These are phyloP conservation scores for Entomobrya proxima DNA, from an alignment of 2,888 invertebrate species.

Conservation along the genomic window DNA sequence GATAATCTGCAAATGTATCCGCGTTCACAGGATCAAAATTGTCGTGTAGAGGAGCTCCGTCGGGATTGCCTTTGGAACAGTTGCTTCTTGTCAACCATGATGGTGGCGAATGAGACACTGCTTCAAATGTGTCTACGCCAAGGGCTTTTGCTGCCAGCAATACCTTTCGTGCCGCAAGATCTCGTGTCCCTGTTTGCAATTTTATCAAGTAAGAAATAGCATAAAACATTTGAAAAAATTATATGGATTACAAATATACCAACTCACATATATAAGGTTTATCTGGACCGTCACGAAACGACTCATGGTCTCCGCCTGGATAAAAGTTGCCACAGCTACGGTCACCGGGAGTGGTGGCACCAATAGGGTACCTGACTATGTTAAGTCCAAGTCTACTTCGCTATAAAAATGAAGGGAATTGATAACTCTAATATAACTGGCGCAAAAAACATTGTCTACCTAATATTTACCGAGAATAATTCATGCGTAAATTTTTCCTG, in stretches of 20 bases:
- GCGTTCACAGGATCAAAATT: constrained; percentile 70
- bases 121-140: constrained; percentile 72
- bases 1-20: constrained; percentile 68
- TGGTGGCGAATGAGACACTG: constrained; percentile 73
- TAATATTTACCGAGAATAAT: too few species aligned
- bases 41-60: constrained; percentile 62
- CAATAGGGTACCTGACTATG: constrained; percentile 64
- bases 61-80: constrained; percentile 70
- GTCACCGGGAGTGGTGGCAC: constrained; percentile 65
- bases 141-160: constrained; percentile 61
- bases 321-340: constrained; percentile 51
- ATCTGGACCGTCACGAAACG: constrained; percentile 63
- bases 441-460: too few species aligned
- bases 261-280: constrained; percentile 58
- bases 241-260: too few species aligned
- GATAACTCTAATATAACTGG: too few species aligned
- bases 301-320: constrained; percentile 60
- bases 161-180: constrained; percentile 68
- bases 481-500: too few species aligned
- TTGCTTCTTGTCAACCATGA: constrained; percentile 73
- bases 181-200: constrained; percentile 62
- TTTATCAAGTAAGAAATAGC: background rate
- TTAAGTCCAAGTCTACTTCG: too few species aligned
- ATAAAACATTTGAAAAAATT: background rate
- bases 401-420: too few species aligned